Conservation (phyloP, 2,888 invertebrate species). For the Rotaria macrura region DNA sequence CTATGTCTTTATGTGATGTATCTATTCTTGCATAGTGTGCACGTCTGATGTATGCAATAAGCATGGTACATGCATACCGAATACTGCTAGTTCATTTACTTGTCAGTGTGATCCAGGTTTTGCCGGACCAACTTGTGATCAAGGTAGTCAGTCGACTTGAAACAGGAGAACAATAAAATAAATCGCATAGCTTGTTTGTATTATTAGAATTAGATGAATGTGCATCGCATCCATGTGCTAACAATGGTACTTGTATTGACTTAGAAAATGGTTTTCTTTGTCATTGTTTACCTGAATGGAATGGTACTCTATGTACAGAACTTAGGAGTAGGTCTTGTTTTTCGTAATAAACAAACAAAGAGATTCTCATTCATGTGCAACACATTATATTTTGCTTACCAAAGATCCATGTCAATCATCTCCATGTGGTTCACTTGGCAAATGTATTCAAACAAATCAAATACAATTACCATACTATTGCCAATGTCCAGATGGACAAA, state of each 20-base stretch:
- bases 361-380: neutral
- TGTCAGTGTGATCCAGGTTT: slow-evolving; percentile 10
- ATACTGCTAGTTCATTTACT: neutral
- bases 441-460: slow-evolving; percentile 23
- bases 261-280: slow-evolving; percentile 32
- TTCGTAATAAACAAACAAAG: neutral
- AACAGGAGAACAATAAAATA: neutral
- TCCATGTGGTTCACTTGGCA: slow-evolving; percentile 26
- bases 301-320: slow-evolving; percentile 29
- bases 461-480: neutral
- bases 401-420: slow-evolving; percentile 27
- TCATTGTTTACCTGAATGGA: slow-evolving; percentile 25
- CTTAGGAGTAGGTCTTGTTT: neutral
- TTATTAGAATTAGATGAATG: slow-evolving; percentile 32
- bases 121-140: neutral
- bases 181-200: neutral
- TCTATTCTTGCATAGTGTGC: neutral
- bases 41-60: slow-evolving; percentile 9
- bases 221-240: slow-evolving; percentile 28
- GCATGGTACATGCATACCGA: slow-evolving; percentile 7
- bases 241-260: slow-evolving; percentile 30
- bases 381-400: too few species aligned
- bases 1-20: neutral
- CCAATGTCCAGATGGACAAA: neutral
- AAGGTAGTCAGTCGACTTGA: neutral